Base-by-base conservation (phyloP, 2,888 invertebrate species). In the Phymatocera aterrima region DNA sequence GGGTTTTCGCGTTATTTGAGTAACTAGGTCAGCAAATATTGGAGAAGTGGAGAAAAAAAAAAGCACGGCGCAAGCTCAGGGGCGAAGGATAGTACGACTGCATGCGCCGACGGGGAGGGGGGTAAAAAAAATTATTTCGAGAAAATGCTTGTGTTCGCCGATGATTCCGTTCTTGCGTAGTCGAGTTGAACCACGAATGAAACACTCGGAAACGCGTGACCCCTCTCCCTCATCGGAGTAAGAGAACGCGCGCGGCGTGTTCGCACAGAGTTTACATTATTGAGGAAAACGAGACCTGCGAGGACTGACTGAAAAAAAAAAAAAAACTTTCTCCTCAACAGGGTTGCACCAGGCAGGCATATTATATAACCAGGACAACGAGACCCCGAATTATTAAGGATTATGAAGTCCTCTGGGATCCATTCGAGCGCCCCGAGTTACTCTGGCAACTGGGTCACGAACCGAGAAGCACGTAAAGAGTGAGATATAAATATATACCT, bases 341-440 rank as follows among this genome's bases (percentile, higher is more conserved):
- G 28, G 43, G 61, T 64, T 37, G 6, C 12, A 60, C 24, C 12
- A 34, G n/a, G n/a, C 18, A 37, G 61, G 6, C 34, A 15, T 51
- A 51, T 15, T 34, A 72, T 48, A 34, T 34, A 68, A 68, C 68
- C 43, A 31, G 51, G 48, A 75, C 37, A 75, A 75, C 75, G 57
- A 57, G 75, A 24, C 75, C 60, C 28, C 21, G 40, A 75, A 75
- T 75, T 75, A 75, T 75, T 75, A 75, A 75, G 60, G 57, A 75
- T 75, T 75, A 75, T 48, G 57, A 60, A n/a, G 57, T 75, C 75
- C 75, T 60, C 57, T 0, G 60, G 75, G 75, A 75, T 57, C 60
- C 54, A 54, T 54, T 18, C 57, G 12, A 21, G 37, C 75, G 40
- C 18, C 12, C 18, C 57, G 57, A 60, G 54, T 57, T 51, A 75